Base-by-base conservation (phyloP, 2,113 vertebrate genomes). In the Macaca mulatta region DNA sequence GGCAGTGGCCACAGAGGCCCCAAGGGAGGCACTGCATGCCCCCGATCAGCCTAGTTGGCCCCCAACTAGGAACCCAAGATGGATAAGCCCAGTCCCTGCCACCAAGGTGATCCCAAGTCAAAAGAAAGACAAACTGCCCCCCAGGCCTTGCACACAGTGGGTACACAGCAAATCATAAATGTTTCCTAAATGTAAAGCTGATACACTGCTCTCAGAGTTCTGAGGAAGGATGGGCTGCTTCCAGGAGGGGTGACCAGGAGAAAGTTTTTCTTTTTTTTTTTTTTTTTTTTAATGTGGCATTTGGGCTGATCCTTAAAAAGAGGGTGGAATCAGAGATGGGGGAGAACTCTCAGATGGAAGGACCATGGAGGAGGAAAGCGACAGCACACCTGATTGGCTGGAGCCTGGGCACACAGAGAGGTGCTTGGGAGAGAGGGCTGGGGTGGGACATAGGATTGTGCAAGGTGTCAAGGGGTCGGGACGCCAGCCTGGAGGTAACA, bases 331-430 rank as follows among this genome's bases (percentile, higher is more conserved):
- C 87, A 85, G 40, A 81, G 40, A 22, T 22, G 38, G 59, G 70
- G 32, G 70, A 94, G 43, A n/a, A 45, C 17, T 55, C 43, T 10
- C 32, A 79, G 67, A 67, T 8, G 1, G 25, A 80, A 8, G 70
- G 48, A 17, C 78, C 35, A 23, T 3, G n/a, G 48, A 30, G 64
- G 55, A 9, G 38, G 25, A 89, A 61, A 67, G 27, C 43, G 69
- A 74, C 23, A 25, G n/a, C 5, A 0, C 0, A 1, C 32, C 43
- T 8, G 0, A 32, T 4, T 75, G 79, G 59, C 43, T 8, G 38
- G 45, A 72, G 32, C 61, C 52, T 55, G 11, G 3, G 40, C 32
- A 30, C 27, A 16, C 50, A 78, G 32, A 84, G 59, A n/a, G 40
- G 8, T 3, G 10, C 5, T 30, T n/a, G 67, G n/a, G 23, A 16